Evolutionary conservation across 2,888 invertebrate species (phyloP), one percentile per base, ranked within the genome.

Genomic region (Scelioninae gen. 2): DNA sequence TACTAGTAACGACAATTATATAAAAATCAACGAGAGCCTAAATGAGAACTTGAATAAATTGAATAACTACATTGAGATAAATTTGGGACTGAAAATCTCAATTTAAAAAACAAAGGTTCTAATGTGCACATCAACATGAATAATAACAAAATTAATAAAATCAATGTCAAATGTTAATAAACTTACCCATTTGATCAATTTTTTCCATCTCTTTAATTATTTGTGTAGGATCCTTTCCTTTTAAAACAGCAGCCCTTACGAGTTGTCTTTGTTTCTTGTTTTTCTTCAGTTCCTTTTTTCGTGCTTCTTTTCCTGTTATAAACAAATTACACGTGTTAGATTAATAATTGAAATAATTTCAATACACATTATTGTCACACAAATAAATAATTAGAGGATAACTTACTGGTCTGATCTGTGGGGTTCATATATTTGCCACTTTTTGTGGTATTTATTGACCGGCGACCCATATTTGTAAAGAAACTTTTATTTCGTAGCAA

Each of bases 341-440:
- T n/a, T n/a, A n/a, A n/a, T 22, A 22, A 22, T 22, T n/a, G n/a
- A 22, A 22, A 22, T 22, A 41, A 18, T 7, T 18, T 18, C 13
- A 45, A 45, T 22, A 22, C 7, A 46, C 45, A 25, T 41, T 28
- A 16, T 53, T 31, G 9, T 9, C 9, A 31, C 28, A 55, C n/a
- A 16, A 55, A 25, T 18, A 41, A 31, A 25, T 19, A 33, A 63
- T 78, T 82, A 45, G 28, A 61, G 61, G 60, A 61, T 53, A 68
- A 93, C 96, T 93, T 91, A 96, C 98, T 90, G 71, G 97, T 97
- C 92, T 98, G 98, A 87, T 99, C 98, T 3, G 98, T 98, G 37
- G 98, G 98, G 88, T 99, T 99, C 98, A 99, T 98, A 83, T 96
- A 98, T 91, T 98, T 98, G 86, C 98, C 98, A 96, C 97, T 97